phyloP scores from a whole-genome alignment of 2,888 invertebrate species.

The Dryococelus australis region DNA sequence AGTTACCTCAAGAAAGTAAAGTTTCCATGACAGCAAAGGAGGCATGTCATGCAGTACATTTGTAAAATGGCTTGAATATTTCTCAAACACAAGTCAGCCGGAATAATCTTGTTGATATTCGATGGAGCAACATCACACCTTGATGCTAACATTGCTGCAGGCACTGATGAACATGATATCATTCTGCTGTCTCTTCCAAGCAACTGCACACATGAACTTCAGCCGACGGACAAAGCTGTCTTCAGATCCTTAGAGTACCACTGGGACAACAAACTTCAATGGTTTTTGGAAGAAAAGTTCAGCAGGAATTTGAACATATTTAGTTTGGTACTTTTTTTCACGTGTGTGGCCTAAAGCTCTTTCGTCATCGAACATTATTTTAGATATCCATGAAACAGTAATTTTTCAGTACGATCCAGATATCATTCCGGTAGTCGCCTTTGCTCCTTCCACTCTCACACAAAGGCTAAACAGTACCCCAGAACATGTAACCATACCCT shows the following conservation, averaged over 20 bases:
- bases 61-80: not conserved
- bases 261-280: not conserved
- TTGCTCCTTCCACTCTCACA: too few species aligned
- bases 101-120: not conserved
- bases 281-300: not conserved
- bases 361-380: not conserved
- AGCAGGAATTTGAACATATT: not conserved
- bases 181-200: too few species aligned
- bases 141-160: too few species aligned
- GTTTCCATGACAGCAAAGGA: not conserved
- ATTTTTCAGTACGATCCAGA: not conserved
- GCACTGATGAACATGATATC: too few species aligned
- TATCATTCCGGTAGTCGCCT: not conserved
- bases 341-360: not conserved
- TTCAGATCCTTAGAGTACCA: not conserved
- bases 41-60: not conserved
- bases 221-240: too few species aligned
- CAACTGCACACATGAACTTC: too few species aligned
- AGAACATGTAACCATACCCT: not conserved
- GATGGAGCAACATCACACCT: too few species aligned
- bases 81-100: not conserved
- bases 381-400: not conserved
- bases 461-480: too few species aligned
- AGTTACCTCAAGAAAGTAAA: not conserved
- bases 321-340: not conserved